Percentiles rank a stretch among this genome's conserved stretches.
These are phyloP conservation scores for Sardinella longiceps DNA, from an alignment of 2,797 vertebrate genomes.

Conservation along the genomic window DNA sequence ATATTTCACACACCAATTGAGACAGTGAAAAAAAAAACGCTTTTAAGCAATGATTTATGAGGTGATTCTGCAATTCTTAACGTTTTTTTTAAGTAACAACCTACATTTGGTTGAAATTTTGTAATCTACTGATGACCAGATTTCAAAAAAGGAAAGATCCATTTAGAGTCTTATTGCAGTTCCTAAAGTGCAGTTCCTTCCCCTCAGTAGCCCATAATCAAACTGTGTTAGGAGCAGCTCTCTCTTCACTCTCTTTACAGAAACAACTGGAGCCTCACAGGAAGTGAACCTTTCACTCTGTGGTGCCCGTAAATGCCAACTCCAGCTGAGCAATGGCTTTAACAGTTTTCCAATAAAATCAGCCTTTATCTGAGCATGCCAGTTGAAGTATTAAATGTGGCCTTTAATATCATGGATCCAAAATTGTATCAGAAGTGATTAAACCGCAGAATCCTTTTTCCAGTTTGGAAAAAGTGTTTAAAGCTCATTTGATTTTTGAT, in stretches of 20 bases:
- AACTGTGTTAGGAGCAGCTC: background rate
- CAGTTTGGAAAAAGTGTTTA: background rate
- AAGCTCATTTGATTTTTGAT: background rate
- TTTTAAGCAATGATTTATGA: no score
- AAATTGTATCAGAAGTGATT: background rate
- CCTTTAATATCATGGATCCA: background rate
- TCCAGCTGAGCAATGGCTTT: slow-evolving; percentile 18
- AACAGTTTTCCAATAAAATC: slow-evolving; percentile 32
- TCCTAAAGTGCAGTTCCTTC: background rate
- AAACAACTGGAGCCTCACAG: slow-evolving; percentile 4
- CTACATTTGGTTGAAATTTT: no score
- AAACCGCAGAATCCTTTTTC: background rate
- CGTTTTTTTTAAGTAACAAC: no score
- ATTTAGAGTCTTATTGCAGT: background rate
- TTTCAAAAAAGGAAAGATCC: background rate
- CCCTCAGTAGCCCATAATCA: background rate
- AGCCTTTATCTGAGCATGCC: background rate
- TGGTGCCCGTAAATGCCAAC: background rate
- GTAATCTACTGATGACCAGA: background rate
- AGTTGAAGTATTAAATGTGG: background rate
- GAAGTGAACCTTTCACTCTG: slow-evolving; percentile 22
- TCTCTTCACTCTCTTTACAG: background rate
- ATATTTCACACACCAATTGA: background rate
- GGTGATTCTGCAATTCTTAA: no score
- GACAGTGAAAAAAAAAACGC: background rate